Evolutionary conservation across 2,888 invertebrate genomes (phyloP).

Genomic region (Ophioninae sp.): DNA sequence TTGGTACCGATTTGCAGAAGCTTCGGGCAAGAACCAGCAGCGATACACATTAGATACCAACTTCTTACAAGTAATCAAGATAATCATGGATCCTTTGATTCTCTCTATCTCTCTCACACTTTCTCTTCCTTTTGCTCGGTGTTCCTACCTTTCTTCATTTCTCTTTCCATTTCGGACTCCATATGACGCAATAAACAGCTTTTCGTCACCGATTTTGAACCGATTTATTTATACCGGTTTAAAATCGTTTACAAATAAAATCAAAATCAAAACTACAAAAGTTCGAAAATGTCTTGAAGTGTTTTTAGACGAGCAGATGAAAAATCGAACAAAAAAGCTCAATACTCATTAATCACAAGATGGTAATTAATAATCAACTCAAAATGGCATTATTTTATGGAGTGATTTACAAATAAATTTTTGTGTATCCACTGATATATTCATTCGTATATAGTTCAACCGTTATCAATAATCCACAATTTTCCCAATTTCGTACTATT

Average conservation of each 20-base stretch:
- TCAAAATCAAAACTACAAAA: conserved; percentile 72
- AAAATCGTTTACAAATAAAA: too few relatives aligned
- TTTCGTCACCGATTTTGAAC: conserved; percentile 15
- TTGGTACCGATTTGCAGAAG: conserved; percentile 63
- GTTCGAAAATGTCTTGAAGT: conserved; percentile 67
- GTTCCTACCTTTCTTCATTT: neutral
- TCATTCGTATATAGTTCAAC: neutral
- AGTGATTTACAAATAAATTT: neutral
- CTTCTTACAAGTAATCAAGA: conserved; percentile 72
- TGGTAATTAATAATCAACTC: neutral
- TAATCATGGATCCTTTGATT: conserved; percentile 50
- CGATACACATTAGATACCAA: conserved; percentile 76
- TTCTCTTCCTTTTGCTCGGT: neutral
- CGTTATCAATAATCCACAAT: neutral
- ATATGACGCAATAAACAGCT: conserved; percentile 32
- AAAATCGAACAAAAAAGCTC: conserved; percentile 2
- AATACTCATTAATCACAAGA: neutral
- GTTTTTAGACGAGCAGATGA: conserved; percentile 21
- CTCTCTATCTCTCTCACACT: conserved; percentile 17
- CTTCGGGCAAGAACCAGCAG: conserved; percentile 70
- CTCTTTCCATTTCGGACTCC: neutral
- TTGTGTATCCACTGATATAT: neutral
- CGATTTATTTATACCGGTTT: too few relatives aligned
- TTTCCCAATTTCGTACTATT: neutral
- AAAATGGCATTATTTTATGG: neutral